phyloP scores from a whole-genome alignment of 1,140 invertebrate genomes.

The Aphaenogaster ashmeadi region DNA sequence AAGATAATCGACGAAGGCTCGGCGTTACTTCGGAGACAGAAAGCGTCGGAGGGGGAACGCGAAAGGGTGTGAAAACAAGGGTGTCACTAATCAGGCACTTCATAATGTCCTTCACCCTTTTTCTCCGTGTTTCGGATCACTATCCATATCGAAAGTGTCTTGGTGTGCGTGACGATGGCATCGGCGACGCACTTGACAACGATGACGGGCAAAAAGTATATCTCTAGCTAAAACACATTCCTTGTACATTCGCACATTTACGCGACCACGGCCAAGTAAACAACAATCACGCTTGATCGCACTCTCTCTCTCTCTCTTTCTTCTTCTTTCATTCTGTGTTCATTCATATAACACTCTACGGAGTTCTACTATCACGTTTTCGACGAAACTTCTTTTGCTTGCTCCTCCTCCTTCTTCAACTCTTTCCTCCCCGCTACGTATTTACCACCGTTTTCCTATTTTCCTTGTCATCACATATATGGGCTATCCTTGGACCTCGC shows the following conservation, averaged over 20 bases:
- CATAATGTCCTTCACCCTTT: conserved; percentile 82
- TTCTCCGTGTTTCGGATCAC: conserved; percentile 33
- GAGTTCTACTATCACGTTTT: conserved; percentile 75
- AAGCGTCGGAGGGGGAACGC: conserved; percentile 73
- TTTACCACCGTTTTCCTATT: conserved; percentile 47
- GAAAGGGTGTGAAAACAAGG: conserved; percentile 77
- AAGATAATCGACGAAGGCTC: conserved; percentile 38
- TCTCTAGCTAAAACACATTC: conserved; percentile 59
- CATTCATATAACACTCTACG: conserved; percentile 52
- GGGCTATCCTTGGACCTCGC: conserved; percentile 26
- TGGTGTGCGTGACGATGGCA: conserved; percentile 34
- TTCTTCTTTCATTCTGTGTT: conserved; percentile 17
- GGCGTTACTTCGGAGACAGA: conserved; percentile 51
- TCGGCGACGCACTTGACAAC: conserved; percentile 70
- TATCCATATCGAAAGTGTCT: conserved; percentile 57
- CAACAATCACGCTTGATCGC: conserved; percentile 62
- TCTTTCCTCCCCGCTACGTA: conserved; percentile 24
- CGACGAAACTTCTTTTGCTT: conserved; percentile 61
- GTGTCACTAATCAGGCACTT: conserved; percentile 87
- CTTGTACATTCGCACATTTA: conserved; percentile 65
- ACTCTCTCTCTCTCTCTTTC: neutral
- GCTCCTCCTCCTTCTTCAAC: conserved; percentile 15
- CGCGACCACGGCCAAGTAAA: conserved; percentile 53
- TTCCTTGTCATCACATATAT: conserved; percentile 43
- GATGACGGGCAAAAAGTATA: conserved; percentile 65